These are phyloP conservation scores for Danaus chrysippus DNA, from an alignment of 2,888 invertebrate species.

Conservation along the genomic window DNA sequence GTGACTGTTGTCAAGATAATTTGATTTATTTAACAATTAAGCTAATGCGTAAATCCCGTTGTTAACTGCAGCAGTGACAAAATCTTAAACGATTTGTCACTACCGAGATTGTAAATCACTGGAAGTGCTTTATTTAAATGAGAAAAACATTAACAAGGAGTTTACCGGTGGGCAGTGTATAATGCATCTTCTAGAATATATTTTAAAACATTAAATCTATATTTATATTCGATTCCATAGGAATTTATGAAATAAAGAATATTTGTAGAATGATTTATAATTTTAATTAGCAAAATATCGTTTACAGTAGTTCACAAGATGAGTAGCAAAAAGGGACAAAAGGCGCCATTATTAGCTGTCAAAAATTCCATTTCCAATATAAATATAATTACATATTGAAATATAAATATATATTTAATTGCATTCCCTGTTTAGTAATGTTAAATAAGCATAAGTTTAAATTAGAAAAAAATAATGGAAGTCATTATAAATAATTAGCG, in stretches of 20 bases:
- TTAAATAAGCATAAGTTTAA: neutral
- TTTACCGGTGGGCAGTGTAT: constrained; percentile 29
- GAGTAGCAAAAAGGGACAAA: too few relatives aligned
- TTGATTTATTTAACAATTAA: constrained; percentile 23
- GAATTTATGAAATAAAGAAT: too few relatives aligned
- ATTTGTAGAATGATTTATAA: too few relatives aligned
- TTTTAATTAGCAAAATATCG: too few relatives aligned
- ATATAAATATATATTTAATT: constrained; percentile 13
- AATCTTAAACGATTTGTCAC: constrained; percentile 35
- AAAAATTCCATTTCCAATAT: too few relatives aligned
- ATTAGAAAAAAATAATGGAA: constrained; percentile 15
- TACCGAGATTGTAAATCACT: constrained; percentile 31
- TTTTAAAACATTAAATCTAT: constrained; percentile 28
- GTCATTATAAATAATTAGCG: constrained; percentile 18
- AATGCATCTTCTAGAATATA: constrained; percentile 32
- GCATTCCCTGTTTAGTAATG: neutral
- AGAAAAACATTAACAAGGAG: constrained; percentile 33
- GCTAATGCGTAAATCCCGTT: constrained; percentile 17
- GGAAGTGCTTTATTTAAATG: constrained; percentile 33
- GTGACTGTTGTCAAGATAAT: constrained; percentile 20
- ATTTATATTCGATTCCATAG: too few relatives aligned
- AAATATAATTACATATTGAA: too few relatives aligned
- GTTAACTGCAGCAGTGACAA: constrained; percentile 21
- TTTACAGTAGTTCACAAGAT: too few relatives aligned
- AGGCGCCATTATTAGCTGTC: too few relatives aligned